Percentiles rank a stretch among this genome's conserved stretches.
These are phyloP conservation scores for Periophthalmodon schlosseri DNA, from an alignment of 2,113 vertebrate genomes.

Conservation along the genomic window DNA sequence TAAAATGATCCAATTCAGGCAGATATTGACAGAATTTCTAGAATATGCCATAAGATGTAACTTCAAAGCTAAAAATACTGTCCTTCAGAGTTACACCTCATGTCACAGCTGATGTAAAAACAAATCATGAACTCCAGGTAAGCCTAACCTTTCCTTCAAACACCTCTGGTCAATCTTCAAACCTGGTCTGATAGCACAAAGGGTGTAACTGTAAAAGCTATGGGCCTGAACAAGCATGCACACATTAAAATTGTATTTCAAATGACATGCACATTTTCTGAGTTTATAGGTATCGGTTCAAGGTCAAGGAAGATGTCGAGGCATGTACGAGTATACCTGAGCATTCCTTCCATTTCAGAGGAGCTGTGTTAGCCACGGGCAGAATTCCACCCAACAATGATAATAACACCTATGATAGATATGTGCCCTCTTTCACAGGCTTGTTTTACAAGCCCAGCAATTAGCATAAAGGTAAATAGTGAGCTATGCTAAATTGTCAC, in stretches of 20 bases:
- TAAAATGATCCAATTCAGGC: neutral
- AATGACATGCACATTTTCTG: conserved; percentile 33
- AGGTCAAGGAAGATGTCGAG: conserved; percentile 61
- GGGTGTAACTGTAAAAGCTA: neutral
- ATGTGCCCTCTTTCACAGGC: conserved; percentile 18
- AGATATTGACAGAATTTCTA: neutral
- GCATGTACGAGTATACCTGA: conserved; percentile 52
- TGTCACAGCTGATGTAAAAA: neutral
- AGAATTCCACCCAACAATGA: conserved; percentile 66
- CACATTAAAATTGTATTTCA: conserved; percentile 2
- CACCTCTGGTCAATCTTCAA: neutral
- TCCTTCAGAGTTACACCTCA: neutral
- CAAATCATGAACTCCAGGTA: neutral
- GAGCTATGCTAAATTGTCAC: neutral
- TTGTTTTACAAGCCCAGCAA: conserved; percentile 42
- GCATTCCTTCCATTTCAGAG: conserved; percentile 69
- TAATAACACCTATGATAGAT: conserved; percentile 54
- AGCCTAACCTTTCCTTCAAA: neutral
- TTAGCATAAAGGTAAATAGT: conserved; percentile 28
- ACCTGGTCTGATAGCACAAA: conserved; percentile 7
- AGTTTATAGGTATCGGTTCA: conserved; percentile 47
- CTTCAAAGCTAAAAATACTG: neutral
- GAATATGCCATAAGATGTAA: neutral
- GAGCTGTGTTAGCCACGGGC: conserved; percentile 51
- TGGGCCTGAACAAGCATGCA: neutral